Evolutionary conservation across 1,140 invertebrate species (phyloP), one percentile per base, ranked within the genome.

Genomic region (Drusus annulatus): DNA sequence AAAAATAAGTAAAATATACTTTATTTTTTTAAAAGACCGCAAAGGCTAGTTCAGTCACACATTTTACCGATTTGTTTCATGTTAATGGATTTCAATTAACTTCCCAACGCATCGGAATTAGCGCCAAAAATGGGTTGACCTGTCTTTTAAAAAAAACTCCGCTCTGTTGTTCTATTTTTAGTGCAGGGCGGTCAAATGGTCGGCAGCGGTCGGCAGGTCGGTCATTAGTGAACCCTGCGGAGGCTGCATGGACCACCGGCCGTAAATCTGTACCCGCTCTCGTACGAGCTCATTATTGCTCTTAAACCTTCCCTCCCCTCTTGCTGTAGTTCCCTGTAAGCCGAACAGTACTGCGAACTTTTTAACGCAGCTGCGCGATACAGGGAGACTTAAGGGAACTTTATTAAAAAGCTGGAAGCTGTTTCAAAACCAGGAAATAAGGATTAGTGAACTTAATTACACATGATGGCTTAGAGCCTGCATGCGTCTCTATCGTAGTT

Each of bases 161-260:
- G 65, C 65, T 69, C 17, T 23, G 65, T 69, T 65, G 62, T 25
- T 25, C 36, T 65, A 65, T 21, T 65, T 65, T 21, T 69, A 69
- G 65, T 69, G 36, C 65, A 69, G 65, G 36, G 65, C 5, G 65
- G 65, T 69, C 31, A 69, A 69, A 69, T 16, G 65, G 65, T 51
- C 65, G 36, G 36, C 65, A 31, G 65, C 65, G 65, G 65, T 69
- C 65, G 65, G 36, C 65, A 50, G 65, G 65, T 69, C 65, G 36
- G 65, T 69, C 65, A 69, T 69, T 69, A 69, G 65, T 69, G 65
- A 65, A 4, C 17, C 3, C 65, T 51, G 31, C 65, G 65, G 65
- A 69, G 31, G 31, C 16, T 51, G 65, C n/a, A 69, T 13, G 65
- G 31, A 50, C 65, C 65, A 19, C 65, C 36, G 65, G 36, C 65